These are phyloP conservation scores for Andrena bucephala DNA, from an alignment of 2,888 invertebrate genomes.

Conservation along the genomic window DNA sequence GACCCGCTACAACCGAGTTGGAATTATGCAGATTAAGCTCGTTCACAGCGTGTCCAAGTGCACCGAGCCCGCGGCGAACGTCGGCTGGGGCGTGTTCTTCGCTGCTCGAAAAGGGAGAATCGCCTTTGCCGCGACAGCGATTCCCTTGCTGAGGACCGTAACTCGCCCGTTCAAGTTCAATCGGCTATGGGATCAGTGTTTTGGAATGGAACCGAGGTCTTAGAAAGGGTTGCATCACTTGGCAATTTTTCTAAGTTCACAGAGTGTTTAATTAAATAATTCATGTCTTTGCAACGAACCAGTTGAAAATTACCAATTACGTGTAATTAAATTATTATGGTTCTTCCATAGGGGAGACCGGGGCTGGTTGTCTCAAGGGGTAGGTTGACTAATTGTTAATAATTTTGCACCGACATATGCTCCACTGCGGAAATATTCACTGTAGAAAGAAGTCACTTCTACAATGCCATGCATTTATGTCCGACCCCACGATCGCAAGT, in stretches of 20 bases:
- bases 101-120: slow-evolving; percentile 13
- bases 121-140: slow-evolving; percentile 2
- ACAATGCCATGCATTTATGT: too few species aligned
- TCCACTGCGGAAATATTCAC: too few species aligned
- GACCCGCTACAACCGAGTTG: slow-evolving; percentile 57
- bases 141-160: not conserved
- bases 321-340: too few species aligned
- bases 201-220: not conserved
- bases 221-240: not conserved
- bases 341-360: too few species aligned
- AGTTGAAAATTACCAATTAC: too few species aligned
- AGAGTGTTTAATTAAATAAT: too few species aligned
- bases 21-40: slow-evolving; percentile 76
- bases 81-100: slow-evolving; percentile 42
- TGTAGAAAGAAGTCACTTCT: too few species aligned
- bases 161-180: slow-evolving; percentile 14
- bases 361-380: too few species aligned
- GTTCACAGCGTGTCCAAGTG: slow-evolving; percentile 58
- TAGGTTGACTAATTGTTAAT: too few species aligned
- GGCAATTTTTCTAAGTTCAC: not conserved
- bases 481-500: too few species aligned
- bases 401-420: too few species aligned
- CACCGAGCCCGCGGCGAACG: slow-evolving; percentile 52
- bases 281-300: too few species aligned
- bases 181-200: not conserved